Percentiles rank a stretch among this genome's conserved stretches.
Conservation (phyloP, 1,140 invertebrate genomes). For the Hormaphis cornu region DNA sequence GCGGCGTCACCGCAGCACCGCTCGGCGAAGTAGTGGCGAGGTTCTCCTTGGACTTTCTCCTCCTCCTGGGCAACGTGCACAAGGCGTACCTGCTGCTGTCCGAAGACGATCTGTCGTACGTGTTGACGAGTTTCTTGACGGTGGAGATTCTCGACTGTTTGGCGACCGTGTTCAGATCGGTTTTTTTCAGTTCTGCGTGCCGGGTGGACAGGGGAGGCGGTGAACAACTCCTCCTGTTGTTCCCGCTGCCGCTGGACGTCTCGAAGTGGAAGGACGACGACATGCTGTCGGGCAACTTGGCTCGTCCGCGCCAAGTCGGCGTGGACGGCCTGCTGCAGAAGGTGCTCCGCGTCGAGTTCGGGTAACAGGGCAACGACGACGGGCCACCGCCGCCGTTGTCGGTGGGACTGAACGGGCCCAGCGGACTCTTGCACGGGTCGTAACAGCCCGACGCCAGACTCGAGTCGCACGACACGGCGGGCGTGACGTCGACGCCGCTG, state of each 20-base stretch:
- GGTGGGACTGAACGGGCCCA: slow-evolving; percentile 46
- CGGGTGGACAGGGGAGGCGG: not conserved
- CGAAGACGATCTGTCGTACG: slow-evolving; percentile 47
- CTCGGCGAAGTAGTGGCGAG: not conserved
- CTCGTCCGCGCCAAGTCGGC: slow-evolving; percentile 44
- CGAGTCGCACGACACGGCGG: slow-evolving; percentile 56
- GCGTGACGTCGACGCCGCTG: slow-evolving; percentile 37
- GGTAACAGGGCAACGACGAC: slow-evolving; percentile 39
- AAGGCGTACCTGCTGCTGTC: slow-evolving; percentile 65
- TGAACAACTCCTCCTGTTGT: too few species aligned
- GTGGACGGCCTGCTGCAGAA: slow-evolving; percentile 38
- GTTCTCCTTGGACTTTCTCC: slow-evolving; percentile 39
- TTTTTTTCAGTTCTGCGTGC: not conserved
- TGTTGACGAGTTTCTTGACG: slow-evolving; percentile 15
- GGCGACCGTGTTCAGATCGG: not conserved
- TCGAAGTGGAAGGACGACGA: slow-evolving; percentile 19
- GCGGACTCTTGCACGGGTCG: slow-evolving; percentile 54
- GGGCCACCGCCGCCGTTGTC: slow-evolving; percentile 38
- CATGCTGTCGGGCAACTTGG: slow-evolving; percentile 22
- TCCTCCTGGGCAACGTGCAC: slow-evolving; percentile 65
- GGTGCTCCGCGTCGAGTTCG: not conserved
- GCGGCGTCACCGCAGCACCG: slow-evolving; percentile 34
- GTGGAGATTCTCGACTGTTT: slow-evolving; percentile 33
- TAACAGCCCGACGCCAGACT: slow-evolving; percentile 66
- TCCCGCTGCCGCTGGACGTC: not conserved